Evolutionary conservation across 2,113 vertebrate species (phyloP).

Genomic region (Mellivora capensis): DNA sequence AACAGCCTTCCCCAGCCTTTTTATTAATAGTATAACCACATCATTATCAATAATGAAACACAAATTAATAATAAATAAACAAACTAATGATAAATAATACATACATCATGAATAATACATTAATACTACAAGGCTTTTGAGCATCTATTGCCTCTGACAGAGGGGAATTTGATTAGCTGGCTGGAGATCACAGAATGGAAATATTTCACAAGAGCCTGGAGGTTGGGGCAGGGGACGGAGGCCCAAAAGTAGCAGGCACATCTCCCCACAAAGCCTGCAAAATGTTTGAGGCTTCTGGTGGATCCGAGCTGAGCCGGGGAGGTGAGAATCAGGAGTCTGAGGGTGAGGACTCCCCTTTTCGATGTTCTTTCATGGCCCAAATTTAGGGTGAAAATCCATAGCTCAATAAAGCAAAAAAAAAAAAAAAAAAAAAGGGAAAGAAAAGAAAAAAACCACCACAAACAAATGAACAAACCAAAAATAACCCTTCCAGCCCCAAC

Average conservation of each 20-base stretch:
- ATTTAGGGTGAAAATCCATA: neutral
- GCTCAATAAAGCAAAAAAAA: neutral
- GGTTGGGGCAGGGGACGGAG: neutral
- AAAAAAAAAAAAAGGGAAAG: too few relatives aligned
- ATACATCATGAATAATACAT: constrained; percentile 71
- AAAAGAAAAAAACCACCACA: too few relatives aligned
- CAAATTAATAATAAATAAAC: constrained; percentile 78
- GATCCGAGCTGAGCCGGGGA: neutral
- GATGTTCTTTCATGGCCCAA: neutral
- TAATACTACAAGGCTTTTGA: constrained; percentile 30
- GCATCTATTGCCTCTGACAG: constrained; percentile 54
- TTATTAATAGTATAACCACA: constrained; percentile 62
- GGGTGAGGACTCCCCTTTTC: rapidly evolving
- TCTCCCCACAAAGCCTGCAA: neutral
- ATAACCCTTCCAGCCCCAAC: neutral
- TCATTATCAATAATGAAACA: constrained; percentile 74
- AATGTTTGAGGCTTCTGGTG: neutral
- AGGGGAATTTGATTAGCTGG: constrained; percentile 26
- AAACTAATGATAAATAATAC: constrained; percentile 74
- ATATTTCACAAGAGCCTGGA: neutral
- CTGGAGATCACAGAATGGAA: constrained; percentile 40
- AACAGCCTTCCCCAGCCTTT: neutral
- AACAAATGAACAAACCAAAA: neutral
- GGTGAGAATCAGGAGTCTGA: neutral
- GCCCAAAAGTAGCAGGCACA: rapidly evolving